Base-by-base conservation (phyloP, 1,140 invertebrate species). In the Potamilus streckersoni region DNA sequence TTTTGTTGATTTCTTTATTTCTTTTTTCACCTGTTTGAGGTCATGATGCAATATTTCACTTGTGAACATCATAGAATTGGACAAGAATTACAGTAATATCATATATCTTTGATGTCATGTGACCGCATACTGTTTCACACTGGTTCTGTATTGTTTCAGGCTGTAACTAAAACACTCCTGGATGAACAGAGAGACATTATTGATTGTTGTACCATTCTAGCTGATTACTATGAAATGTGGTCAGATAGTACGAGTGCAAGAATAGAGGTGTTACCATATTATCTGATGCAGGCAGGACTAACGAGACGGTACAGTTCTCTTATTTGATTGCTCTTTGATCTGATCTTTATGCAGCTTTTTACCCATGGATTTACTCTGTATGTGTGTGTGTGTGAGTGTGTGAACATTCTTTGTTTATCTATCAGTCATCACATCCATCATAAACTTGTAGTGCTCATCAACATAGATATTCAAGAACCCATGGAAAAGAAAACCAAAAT, bases 221-320 rank as follows among this genome's bases (percentile, higher is more conserved):
- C 66, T 62, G 73, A 75, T 59, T 75, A 75, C 65, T 64, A 69
- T 27, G 73, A 75, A n/a, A 58, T 64, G 11, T 75, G 73, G 73
- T 56, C 67, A 64, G 73, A 70, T 5, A 55, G 63, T 38, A 69
- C 23, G 23, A 19, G 12, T 15, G 19, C 64, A 15, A 75, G 31
- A 63, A 56, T 49, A 19, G 66, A 75, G 17, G 60, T 27, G 56
- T 20, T 75, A 14, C 66, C 73, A 23, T 57, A 56, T 17, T 68
- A 75, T 64, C 20, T 75, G 31, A 57, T 68, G 27, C 38, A 63
- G 31, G 73, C 73, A 49, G 38, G 58, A 4, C 49, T 75, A 6
- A 69, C n/a, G n/a, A 75, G 60, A 56, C 69, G 73, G 73, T n/a
- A 23, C 6, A 62, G 6, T 62, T 62, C 19, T 12, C 60, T 11